Evolutionary conservation across 1,140 invertebrate species (phyloP), one percentile per base, ranked within the genome.

Genomic region (Pseudomyrmex flavicornis): DNA sequence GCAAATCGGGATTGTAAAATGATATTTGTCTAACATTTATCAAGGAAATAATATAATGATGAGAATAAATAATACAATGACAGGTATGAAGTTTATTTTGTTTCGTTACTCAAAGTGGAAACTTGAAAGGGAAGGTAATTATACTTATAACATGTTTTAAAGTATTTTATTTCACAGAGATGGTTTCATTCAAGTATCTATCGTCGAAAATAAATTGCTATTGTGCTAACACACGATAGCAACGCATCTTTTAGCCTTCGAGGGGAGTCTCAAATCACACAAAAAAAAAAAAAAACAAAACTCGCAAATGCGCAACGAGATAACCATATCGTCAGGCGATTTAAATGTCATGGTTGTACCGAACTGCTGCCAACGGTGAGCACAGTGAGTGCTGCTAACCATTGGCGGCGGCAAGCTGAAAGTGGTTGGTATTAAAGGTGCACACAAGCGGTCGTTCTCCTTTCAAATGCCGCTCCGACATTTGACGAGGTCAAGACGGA

Each of bases 401-500:
- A 22, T 15, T 48, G n/a, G 59, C 48, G 15, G 12, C 46, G 9
- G 22, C 72, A 63, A 70, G n/a, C 48, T 70, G 62, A 70, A 68
- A 77, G 79, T 63, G 13, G 61, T 35, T 65, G 79, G 54, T 72
- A 77, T 86, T 86, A 84, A 84, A 84, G 35, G 75, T 74, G 61
- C 75, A 35, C 26, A 48, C 35, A 35, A 35, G 62, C 66, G 59
- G 12, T 52, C 56, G 75, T 88, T 89, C 35, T 35, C 85, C 86
- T 91, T 90, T 90, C 89, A 90, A 91, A 91, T 89, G 86, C 80
- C 86, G 88, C 63, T 80, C 66, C 83, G 90, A 86, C 91, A 90
- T 91, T 91, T 90, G 84, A 91, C 89, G 84, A 79, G 86, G 68
- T 80, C 82, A 69, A 76, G 26, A 73, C 54, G 35, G 35, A 2